These are phyloP conservation scores for Oxygymnocypris stewartii DNA, from an alignment of 2,113 vertebrate species.

Conservation along the genomic window DNA sequence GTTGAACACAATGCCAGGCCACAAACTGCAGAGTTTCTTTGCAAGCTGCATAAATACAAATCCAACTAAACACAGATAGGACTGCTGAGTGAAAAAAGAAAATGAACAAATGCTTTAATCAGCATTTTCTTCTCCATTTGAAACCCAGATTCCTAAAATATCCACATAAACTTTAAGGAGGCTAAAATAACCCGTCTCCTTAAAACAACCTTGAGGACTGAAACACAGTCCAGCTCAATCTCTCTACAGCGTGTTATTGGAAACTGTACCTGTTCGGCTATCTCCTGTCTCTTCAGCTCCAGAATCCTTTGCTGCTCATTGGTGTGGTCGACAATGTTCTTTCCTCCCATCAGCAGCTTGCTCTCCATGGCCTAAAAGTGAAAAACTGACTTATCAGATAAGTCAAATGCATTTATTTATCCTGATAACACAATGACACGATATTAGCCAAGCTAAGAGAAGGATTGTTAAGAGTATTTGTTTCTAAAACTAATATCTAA, in stretches of 20 bases:
- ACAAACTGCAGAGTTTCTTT: background rate
- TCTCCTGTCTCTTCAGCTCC: slow-evolving; percentile 93
- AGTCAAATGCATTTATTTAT: background rate
- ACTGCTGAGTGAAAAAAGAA: background rate
- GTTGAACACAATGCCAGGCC: background rate
- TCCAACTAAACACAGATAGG: background rate
- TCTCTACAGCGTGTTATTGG: background rate
- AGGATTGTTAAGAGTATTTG: background rate
- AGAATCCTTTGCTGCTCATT: slow-evolving; percentile 97
- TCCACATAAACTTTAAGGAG: slow-evolving; percentile 1
- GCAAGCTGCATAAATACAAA: background rate
- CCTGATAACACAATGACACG: background rate
- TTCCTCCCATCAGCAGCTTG: slow-evolving; percentile 95
- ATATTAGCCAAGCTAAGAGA: background rate
- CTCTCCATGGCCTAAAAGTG: slow-evolving; percentile 93
- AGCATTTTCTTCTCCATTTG: background rate
- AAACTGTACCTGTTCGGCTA: slow-evolving; percentile 91
- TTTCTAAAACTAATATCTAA: background rate
- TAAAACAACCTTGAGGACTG: background rate
- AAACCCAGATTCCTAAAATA: slow-evolving; percentile 13
- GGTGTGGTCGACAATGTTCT: slow-evolving; percentile 98
- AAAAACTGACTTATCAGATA: slow-evolving; percentile 9
- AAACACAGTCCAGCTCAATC: background rate
- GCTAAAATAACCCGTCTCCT: background rate
- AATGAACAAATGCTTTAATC: background rate